A percentile compares a stretch with the other conserved stretches of the same genome.
phyloP scores from a whole-genome alignment of 2,797 vertebrate species.

The Semaprochilodus insignis region DNA sequence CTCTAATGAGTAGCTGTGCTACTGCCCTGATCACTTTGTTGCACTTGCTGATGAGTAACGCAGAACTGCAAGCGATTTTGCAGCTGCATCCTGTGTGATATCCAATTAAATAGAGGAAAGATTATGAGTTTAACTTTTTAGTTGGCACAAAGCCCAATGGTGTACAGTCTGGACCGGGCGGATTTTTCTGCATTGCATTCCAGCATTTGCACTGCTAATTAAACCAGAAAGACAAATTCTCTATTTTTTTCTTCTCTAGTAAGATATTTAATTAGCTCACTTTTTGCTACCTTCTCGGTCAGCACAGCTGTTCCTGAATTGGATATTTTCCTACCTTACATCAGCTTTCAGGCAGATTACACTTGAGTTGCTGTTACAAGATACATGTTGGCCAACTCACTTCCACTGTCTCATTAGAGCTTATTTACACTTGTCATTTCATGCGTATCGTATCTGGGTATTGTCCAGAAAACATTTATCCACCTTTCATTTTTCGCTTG shows the following conservation, averaged over 20 bases:
- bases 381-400: not conserved
- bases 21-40: not conserved
- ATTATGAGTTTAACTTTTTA: not conserved
- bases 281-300: not conserved
- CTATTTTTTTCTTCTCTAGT: not conserved
- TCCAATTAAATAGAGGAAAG: not conserved
- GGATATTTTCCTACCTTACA: not conserved
- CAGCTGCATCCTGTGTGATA: not conserved
- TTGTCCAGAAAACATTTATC: not conserved
- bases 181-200: not conserved
- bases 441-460: not conserved
- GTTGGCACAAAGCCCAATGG: not conserved
- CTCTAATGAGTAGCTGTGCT: constrained; percentile 1
- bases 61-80: not conserved
- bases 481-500: not conserved
- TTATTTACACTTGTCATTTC: not conserved
- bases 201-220: constrained; percentile 7
- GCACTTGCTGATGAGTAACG: not conserved
- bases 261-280: not conserved
- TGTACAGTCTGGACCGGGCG: not conserved
- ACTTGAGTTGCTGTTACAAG: not conserved
- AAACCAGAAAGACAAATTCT: not conserved
- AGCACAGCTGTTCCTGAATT: not conserved
- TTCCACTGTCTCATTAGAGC: not conserved
- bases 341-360: not conserved